Evolutionary conservation across 1,140 invertebrate genomes (phyloP), one percentile per base, ranked within the genome.

Genomic region (Argopecten irradians): DNA sequence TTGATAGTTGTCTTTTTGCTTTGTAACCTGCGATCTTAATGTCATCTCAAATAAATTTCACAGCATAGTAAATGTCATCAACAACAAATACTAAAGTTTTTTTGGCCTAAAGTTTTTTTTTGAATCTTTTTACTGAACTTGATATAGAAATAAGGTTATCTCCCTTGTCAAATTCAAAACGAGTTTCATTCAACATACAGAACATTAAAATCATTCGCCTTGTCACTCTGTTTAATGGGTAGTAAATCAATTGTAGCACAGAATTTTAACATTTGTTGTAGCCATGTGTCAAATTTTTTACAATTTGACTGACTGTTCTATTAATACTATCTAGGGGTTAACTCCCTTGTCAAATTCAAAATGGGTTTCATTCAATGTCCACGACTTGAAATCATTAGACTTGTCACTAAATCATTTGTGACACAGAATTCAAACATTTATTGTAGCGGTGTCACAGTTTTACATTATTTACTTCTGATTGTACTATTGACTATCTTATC

Each of bases 201-300:
- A 19, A 71, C n/a, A 5, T 71, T 7, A n/a, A 71, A 1, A 71
- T 7, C 55, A 71, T 71, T 71, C n/a, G 55, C 28, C 55, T 28
- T n/a, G 55, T 0, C 55, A 71, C n/a, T 5, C 3, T 16, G 43
- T 46, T 46, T 46, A 8, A 16, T 46, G 19, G 13, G 1, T 11
- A 8, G 16, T 71, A 3, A 71, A 71, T 8, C n/a, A n/a, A n/a
- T n/a, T 71, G 55, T 71, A 3, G 28, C 22, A 71, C 22, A 16
- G 55, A 71, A 11, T n/a, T 71, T 71, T 71, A 71, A 71, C 55
- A 71, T 71, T 71, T 71, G 55, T 71, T 71, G 55, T 28, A n/a
- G 55, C 55, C 55, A 11, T 71, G 55, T 71, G 22, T 28, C 5
- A n/a, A 1, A 28, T 16, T 71, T 71, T 28, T 28, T n/a, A 71